Evolutionary conservation across 2,113 vertebrate genomes (phyloP), one percentile per base, ranked within the genome.

Genomic region (Passer domesticus): DNA sequence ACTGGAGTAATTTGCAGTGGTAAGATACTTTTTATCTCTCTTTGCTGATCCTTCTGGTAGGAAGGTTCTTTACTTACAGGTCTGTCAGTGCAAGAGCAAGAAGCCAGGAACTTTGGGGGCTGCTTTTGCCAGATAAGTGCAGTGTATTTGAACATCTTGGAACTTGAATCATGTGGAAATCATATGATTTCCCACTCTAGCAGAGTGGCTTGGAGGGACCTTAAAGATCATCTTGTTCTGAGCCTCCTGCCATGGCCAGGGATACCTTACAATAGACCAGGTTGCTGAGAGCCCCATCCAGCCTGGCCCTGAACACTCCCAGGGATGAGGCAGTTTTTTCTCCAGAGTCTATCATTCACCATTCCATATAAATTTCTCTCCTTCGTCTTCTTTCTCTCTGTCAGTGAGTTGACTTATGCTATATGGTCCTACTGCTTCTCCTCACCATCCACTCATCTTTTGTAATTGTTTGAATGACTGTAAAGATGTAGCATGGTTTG

Each of bases 171-270:
- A 56, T 24, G 1, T 4, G 10, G 30, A 56, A 63, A 33, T 49
- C 25, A 4, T 8, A 41, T 41, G 41, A 41, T 41, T 41, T 41
- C 41, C 41, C 41, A 41, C 41, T 41, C 41, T 15, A 41, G 41
- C 41, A 7, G 20, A 75, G 8, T 49, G 7, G 13, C 31, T 63
- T 63, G 49, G 31, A 69, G 30, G n/a, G 21, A 43, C 21, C 30
- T 75, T 47, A 22, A 47, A 55, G 47, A 22, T 53, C 2, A 0
- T 41, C 10, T 55, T 19, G 25, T 76, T 83, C 30, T 14, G 41
- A 43, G 4, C 20, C 10, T 33, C 12, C 21, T 55, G 20, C 33
- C 0, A 0, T 17, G 37, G 33, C 53, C 55, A 47, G 21, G n/a
- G 25, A 6, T 41, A 13, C 25, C 14, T 63, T 49, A 21, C 41